phyloP scores from a whole-genome alignment of 2,888 invertebrate genomes.

The Apantesis nais region DNA sequence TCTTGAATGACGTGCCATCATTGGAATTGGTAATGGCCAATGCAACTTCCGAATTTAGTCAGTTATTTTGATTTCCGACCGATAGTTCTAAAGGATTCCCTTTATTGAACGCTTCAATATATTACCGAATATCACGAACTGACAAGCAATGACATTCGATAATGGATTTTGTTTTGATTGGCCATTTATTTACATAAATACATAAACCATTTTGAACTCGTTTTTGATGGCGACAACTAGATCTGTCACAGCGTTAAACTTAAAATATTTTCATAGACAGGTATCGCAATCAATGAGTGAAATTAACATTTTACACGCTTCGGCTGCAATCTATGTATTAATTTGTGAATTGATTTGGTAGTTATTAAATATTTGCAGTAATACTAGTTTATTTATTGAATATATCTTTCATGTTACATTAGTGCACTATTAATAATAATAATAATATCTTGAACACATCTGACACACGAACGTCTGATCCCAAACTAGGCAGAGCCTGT shows the following conservation, averaged over 20 bases:
- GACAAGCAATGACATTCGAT: slow-evolving; percentile 49
- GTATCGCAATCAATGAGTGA: background rate
- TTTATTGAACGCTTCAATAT: slow-evolving; percentile 9
- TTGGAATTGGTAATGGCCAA: slow-evolving; percentile 69
- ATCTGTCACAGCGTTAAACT: slow-evolving; percentile 24
- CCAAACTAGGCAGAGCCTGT: no score
- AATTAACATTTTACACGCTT: slow-evolving; percentile 16
- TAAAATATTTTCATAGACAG: slow-evolving; percentile 33
- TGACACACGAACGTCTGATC: no score
- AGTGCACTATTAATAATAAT: background rate
- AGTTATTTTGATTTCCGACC: slow-evolving; percentile 46
- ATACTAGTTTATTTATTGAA: background rate
- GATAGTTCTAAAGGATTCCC: slow-evolving; percentile 16
- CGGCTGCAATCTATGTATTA: slow-evolving; percentile 1
- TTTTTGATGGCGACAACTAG: slow-evolving; percentile 27
- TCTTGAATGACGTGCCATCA: slow-evolving; percentile 37
- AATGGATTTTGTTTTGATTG: slow-evolving; percentile 58
- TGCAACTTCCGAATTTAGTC: slow-evolving; percentile 56
- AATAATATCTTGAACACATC: no score
- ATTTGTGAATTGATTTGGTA: background rate
- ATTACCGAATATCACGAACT: slow-evolving; percentile 38
- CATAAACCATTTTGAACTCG: slow-evolving; percentile 45
- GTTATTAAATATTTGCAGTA: background rate
- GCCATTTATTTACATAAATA: slow-evolving; percentile 52
- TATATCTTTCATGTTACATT: background rate